A percentile compares a stretch with the other conserved stretches of the same genome.
Conservation (phyloP, 1,140 invertebrate genomes). For the Dendrolimus kikuchii region DNA sequence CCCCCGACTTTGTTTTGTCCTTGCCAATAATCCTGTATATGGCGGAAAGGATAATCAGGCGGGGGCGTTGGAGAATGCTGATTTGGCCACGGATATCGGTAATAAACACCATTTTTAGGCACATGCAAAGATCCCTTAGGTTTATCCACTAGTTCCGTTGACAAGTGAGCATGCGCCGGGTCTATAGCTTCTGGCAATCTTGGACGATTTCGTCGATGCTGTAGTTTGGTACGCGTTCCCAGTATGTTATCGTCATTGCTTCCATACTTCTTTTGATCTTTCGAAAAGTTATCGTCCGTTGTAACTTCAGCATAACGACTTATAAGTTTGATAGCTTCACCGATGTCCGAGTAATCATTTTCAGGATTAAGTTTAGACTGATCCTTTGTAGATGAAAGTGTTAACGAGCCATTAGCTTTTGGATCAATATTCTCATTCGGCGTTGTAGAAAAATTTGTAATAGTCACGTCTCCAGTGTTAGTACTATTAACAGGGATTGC, state of each 20-base stretch:
- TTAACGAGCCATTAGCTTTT: constrained; percentile 25
- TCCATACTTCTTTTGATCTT: constrained; percentile 43
- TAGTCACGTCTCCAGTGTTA: constrained; percentile 6
- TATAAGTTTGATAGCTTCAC: constrained; percentile 63
- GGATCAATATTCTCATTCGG: constrained; percentile 14
- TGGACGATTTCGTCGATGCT: constrained; percentile 52
- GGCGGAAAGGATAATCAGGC: constrained; percentile 52
- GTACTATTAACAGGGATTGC: constrained; percentile 11
- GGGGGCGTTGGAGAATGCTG: constrained; percentile 41
- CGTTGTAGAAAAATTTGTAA: constrained; percentile 7
- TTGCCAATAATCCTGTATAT: constrained; percentile 64
- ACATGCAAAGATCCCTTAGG: constrained; percentile 4
- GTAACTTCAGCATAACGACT: constrained; percentile 64
- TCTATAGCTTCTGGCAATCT: constrained; percentile 25
- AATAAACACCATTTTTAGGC: constrained; percentile 25
- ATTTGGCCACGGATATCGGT: constrained; percentile 50
- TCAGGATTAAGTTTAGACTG: constrained; percentile 55
- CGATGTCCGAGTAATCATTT: constrained; percentile 66
- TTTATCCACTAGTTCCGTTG: constrained; percentile 3
- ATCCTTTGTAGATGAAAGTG: constrained; percentile 23
- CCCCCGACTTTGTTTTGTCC: constrained; percentile 46
- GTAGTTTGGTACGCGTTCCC: constrained; percentile 58
- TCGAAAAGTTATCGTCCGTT: constrained; percentile 58
- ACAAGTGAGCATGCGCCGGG: constrained; percentile 1
- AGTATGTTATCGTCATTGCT: constrained; percentile 46